Evolutionary conservation across 2,113 vertebrate genomes (phyloP), one percentile per base, ranked within the genome.

Genomic region (Microtus pennsylvanicus): DNA sequence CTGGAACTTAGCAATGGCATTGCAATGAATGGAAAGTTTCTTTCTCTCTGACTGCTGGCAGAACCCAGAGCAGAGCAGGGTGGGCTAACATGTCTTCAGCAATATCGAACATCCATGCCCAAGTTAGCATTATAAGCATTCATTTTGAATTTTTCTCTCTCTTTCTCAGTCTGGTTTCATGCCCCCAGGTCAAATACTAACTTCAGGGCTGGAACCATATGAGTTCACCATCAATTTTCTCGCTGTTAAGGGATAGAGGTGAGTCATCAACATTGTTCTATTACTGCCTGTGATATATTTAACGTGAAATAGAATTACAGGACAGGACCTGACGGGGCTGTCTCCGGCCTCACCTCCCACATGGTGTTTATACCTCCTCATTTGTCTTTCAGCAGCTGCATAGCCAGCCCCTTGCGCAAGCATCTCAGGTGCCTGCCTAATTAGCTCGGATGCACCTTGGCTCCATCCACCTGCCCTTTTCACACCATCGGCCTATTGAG

Each of bases 301-400:
- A 93, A 95, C 50, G 75, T 92, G 94, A 82, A 94, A 83, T 89
- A 70, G 75, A 95, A 87, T 91, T 94, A 83, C 75, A 82, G 90
- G 95, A 80, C 77, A 74, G 83, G 58, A 67, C 90, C 69, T 7
- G 10, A 88, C 9, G 38, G 0, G 16, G 80, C 95, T 92, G 58
- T 90, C 94, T 38, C 5, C 80, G 93, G 94, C 33, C 90, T 97
- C 30, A 38, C 94, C 89, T 96, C 90, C 74, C 76, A n/a, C n/a
- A 35, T 6, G 38, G 75, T 94, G 93, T 96, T 93, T 94, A 42
- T 89, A 45, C n/a, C 88, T 94, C 92, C 21, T 92, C 83, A 55
- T 86, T 38, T 83, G 63, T 89, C 93, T 96, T 87, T 96, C 88
- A 72, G 90, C 88, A 72, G 90, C 3, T 42, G n/a, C 88, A 47